Evolutionary conservation across 2,113 vertebrate species (phyloP).

Genomic region (Stigmatopora nigra): DNA sequence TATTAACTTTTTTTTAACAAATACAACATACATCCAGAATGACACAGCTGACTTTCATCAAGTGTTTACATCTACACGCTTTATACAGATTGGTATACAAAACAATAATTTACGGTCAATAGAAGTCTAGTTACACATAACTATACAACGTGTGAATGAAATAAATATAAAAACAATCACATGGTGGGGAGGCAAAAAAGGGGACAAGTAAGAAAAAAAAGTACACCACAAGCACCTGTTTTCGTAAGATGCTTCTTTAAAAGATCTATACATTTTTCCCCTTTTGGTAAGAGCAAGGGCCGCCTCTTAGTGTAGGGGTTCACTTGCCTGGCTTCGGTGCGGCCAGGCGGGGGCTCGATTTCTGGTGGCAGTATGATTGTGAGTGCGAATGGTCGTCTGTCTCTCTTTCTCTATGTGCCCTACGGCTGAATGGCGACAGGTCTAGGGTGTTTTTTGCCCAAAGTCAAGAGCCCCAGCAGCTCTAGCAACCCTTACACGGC

Average conservation of each 20-base stretch:
- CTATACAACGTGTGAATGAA: constrained; percentile 75
- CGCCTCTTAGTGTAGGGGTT: too few relatives aligned
- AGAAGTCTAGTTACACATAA: constrained; percentile 86
- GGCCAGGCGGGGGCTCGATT: too few relatives aligned
- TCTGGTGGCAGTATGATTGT: too few relatives aligned
- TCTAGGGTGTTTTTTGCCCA: too few relatives aligned
- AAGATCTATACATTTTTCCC: constrained; percentile 20
- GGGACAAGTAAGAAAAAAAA: constrained; percentile 9
- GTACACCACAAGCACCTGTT: constrained; percentile 52
- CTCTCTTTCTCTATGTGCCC: too few relatives aligned
- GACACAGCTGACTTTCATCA: constrained; percentile 86
- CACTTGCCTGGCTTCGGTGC: too few relatives aligned
- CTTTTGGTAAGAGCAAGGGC: not conserved
- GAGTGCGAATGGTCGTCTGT: too few relatives aligned
- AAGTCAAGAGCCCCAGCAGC: too few relatives aligned
- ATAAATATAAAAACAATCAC: constrained; percentile 70
- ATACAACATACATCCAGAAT: constrained; percentile 91
- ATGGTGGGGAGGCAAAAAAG: constrained; percentile 28
- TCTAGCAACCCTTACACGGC: too few relatives aligned
- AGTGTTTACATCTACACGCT: constrained; percentile 90
- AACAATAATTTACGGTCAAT: constrained; percentile 98
- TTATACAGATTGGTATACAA: constrained; percentile 96
- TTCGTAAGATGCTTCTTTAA: constrained; percentile 45
- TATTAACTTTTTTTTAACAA: constrained; percentile 80
- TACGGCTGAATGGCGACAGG: too few relatives aligned